These are phyloP conservation scores for Tenthredo notha DNA, from an alignment of 2,888 invertebrate species.

Conservation along the genomic window DNA sequence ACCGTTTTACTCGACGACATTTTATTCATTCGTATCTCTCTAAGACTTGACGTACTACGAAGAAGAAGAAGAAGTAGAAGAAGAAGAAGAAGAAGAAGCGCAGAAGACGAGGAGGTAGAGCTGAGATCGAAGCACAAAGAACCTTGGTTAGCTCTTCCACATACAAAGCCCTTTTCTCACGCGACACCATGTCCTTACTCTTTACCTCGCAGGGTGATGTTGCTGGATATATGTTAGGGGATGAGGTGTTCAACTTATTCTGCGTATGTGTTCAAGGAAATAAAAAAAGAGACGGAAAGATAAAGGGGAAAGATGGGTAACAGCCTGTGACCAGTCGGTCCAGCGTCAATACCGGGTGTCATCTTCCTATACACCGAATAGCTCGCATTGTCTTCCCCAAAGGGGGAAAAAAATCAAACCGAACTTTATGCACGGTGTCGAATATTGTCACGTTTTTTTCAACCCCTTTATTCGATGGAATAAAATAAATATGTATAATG, in stretches of 20 bases:
- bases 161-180: conserved; percentile 47
- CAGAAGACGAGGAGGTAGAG: not conserved
- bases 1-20: conserved; percentile 11
- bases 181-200: conserved; percentile 39
- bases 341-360: conserved; percentile 39
- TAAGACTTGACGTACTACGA: not conserved
- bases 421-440: not conserved
- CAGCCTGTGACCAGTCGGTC: conserved; percentile 46
- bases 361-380: conserved; percentile 14
- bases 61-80: not conserved
- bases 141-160: conserved; percentile 29
- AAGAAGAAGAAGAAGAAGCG: not conserved
- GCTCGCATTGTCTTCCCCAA: not conserved
- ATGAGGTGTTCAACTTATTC: conserved; percentile 16
- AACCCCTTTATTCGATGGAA: not conserved
- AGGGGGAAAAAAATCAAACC: not conserved
- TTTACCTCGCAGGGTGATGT: conserved; percentile 1
- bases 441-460: not conserved
- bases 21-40: not conserved
- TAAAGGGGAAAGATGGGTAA: not conserved
- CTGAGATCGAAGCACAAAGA: conserved; percentile 28
- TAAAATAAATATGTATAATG: not conserved
- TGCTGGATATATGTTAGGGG: not conserved
- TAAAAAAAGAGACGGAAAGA: not conserved
- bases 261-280: not conserved